Evolutionary conservation across 2,888 invertebrate genomes (phyloP).

Genomic region (Halictus quadricinctus): DNA sequence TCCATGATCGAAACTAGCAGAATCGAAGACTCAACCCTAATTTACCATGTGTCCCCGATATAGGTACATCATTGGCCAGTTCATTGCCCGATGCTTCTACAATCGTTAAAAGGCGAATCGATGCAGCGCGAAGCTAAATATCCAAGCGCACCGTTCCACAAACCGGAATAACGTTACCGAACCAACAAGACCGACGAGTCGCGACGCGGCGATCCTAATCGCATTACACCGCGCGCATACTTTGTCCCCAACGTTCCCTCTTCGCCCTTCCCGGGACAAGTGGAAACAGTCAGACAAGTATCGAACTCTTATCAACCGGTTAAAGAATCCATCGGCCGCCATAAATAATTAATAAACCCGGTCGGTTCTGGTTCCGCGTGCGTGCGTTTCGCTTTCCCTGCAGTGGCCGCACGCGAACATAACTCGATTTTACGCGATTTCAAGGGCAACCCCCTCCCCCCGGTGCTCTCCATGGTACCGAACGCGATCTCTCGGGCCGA

Average conservation of each 20-base stretch:
- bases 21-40: no score
- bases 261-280: background rate
- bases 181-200: no score
- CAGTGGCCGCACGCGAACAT: conserved; percentile 15
- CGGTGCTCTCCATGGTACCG: background rate
- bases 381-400: conserved; percentile 33
- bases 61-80: background rate
- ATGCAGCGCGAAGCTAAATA: background rate
- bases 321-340: conserved; percentile 45
- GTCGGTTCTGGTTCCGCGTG: conserved; percentile 42
- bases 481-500: conserved; percentile 49
- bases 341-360: conserved; percentile 72
- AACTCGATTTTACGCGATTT: conserved; percentile 61
- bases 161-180: background rate
- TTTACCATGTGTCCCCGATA: no score
- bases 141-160: background rate
- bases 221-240: background rate
- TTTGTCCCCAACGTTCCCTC: background rate
- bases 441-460: conserved; percentile 1
- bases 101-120: background rate
- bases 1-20: no score
- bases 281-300: background rate
- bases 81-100: background rate
- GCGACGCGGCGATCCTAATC: background rate
- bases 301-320: conserved; percentile 50